phyloP scores from a whole-genome alignment of 2,888 invertebrate species.

The Pristionchus maxplancki region DNA sequence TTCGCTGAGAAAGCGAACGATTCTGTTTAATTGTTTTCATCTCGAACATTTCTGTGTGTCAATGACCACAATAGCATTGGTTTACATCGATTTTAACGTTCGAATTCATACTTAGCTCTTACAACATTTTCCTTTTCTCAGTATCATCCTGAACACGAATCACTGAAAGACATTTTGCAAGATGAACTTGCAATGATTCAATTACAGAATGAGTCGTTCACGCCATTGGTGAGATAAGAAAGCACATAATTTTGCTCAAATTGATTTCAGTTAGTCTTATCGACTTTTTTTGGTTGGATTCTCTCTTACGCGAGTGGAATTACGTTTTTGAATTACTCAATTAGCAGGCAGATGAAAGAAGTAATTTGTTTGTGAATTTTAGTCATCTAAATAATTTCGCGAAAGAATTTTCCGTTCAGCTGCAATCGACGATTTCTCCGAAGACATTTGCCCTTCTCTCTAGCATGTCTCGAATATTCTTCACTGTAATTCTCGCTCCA shows the following conservation, averaged over 20 bases:
- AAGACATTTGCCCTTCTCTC: neutral
- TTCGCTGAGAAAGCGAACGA: neutral
- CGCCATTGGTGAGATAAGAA: neutral
- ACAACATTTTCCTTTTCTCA: neutral
- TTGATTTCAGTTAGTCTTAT: neutral
- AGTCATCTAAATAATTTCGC: neutral
- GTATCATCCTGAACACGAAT: neutral
- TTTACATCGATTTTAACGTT: constrained; percentile 5
- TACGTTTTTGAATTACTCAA: neutral
- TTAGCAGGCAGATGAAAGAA: neutral
- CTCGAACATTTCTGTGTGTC: neutral
- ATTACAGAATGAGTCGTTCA: neutral
- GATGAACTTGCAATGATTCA: neutral
- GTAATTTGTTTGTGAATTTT: neutral
- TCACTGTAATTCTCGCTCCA: neutral
- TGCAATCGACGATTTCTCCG: neutral
- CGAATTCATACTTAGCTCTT: neutral
- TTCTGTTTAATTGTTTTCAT: neutral
- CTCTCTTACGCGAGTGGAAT: neutral
- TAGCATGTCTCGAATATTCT: neutral
- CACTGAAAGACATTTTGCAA: neutral
- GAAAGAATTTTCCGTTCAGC: neutral
- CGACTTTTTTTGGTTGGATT: neutral
- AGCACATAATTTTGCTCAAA: neutral
- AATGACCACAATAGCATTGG: neutral